phyloP scores from a whole-genome alignment of 1,140 invertebrate species.

The Papilio xuthus region DNA sequence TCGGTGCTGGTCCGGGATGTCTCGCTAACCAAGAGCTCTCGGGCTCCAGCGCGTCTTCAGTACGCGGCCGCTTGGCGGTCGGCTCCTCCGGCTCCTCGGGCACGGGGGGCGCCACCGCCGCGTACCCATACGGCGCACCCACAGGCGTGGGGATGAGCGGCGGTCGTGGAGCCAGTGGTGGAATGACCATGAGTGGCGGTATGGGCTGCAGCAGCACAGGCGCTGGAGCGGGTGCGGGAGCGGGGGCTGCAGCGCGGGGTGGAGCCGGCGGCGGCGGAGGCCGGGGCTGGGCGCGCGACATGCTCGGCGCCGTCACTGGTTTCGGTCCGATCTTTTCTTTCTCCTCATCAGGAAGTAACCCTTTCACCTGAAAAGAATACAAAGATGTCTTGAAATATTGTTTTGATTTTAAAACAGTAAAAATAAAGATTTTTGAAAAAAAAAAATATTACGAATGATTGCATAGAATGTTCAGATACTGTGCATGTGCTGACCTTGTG shows the following conservation, averaged over 20 bases:
- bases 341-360: constrained; percentile 95
- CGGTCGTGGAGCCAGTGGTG: constrained; percentile 73
- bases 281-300: constrained; percentile 77
- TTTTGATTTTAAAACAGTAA: too few relatives aligned
- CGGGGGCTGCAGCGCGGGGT: constrained; percentile 60
- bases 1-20: constrained; percentile 54
- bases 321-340: constrained; percentile 95
- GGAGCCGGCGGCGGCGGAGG: constrained; percentile 70
- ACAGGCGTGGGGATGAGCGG: constrained; percentile 76
- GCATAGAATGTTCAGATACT: too few relatives aligned
- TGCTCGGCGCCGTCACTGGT: constrained; percentile 79
- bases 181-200: constrained; percentile 66
- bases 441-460: too few relatives aligned
- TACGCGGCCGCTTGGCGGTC: constrained; percentile 92
- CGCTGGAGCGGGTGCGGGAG: constrained; percentile 42
- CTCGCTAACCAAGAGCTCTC: constrained; percentile 91
- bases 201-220: constrained; percentile 59
- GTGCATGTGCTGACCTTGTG: constrained; percentile 84
- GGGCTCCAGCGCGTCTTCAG: constrained; percentile 95
- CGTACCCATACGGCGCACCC: constrained; percentile 72
- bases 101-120: constrained; percentile 90
- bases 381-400: not conserved
- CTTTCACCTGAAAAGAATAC: constrained; percentile 85
- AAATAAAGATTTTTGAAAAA: too few relatives aligned
- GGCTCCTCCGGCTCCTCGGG: constrained; percentile 91